Base-by-base conservation (phyloP, 1,140 invertebrate species). In the Pissodes strobi region DNA sequence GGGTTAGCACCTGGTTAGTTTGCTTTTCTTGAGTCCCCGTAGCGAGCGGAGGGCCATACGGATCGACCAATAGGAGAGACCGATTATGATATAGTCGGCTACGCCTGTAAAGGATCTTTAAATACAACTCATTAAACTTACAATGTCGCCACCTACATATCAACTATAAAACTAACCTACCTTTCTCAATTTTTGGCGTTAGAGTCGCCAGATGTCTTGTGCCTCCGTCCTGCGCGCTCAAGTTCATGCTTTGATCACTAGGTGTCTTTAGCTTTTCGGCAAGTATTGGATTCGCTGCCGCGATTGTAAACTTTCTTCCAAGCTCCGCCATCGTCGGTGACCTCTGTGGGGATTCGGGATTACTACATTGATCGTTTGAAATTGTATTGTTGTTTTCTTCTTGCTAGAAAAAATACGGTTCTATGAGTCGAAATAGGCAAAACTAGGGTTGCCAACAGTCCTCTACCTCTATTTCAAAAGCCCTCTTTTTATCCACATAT, bases 211-310 rank as follows among this genome's bases (percentile, higher is more conserved):
- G 63, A 68, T 77, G 69, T 21, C 75, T 67, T 19, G 51, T 61
- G 37, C 52, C 60, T 17, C 52, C 22, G 25, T 60, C 59, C 38
- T 38, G 67, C n/a, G 62, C 25, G n/a, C 48, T 60, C 45, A 60
- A 53, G 38, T 74, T 67, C 37, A 64, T 12, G 23, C 49, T 71
- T 43, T 73, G 82, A 18, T 79, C 81, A 69, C 79, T 83, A 76
- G 84, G 80, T 77, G 83, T 81, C 76, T 82, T 80, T 25, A 85
- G 67, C 66, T 85, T 85, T 68, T 85, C 83, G 10, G 90, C 90
- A 64, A 93, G 80, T 38, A 93, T 80, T 25, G 90, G 90, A 78
- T 93, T 93, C 12, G 88, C 87, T 0, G 90, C 89, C 1, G 90
- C 90, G 48, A 93, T 92, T 57, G 89, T 90, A 72, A 88, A 88